These are phyloP conservation scores for Catajapyx aquilonaris DNA, from an alignment of 1,140 invertebrate genomes.

Conservation along the genomic window DNA sequence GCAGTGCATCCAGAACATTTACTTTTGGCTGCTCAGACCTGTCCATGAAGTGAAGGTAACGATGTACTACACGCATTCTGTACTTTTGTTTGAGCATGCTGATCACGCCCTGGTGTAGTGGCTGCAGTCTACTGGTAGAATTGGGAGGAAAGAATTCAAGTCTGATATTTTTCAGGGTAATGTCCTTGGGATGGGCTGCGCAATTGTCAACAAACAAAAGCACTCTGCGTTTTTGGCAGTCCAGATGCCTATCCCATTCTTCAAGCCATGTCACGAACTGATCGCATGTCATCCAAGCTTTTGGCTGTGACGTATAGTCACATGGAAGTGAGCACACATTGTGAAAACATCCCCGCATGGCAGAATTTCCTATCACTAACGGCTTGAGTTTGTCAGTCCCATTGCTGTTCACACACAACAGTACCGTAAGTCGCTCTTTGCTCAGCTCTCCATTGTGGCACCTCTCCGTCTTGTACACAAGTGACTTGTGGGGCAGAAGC, in stretches of 20 bases:
- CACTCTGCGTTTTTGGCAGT: conserved; percentile 9
- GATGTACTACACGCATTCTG: too few species aligned
- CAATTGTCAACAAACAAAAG: too few species aligned
- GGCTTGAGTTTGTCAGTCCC: conserved; percentile 16
- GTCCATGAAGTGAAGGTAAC: too few species aligned
- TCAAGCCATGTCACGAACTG: conserved; percentile 12
- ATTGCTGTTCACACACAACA: conserved; percentile 14
- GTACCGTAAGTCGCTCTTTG: conserved; percentile 15
- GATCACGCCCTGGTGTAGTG: too few species aligned
- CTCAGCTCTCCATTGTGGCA: conserved; percentile 13
- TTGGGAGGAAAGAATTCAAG: too few species aligned
- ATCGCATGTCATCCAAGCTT: conserved; percentile 16
- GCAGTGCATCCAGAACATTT: too few species aligned
- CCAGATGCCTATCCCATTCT: conserved; percentile 10
- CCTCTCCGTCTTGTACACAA: conserved; percentile 11
- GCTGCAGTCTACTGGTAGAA: too few species aligned
- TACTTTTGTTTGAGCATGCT: too few species aligned
- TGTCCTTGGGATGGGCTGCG: too few species aligned
- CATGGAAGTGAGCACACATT: conserved; percentile 10
- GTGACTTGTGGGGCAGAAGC: conserved; percentile 11
- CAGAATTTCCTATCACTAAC: conserved; percentile 16
- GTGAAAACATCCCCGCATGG: conserved; percentile 16
- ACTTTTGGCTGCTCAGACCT: too few species aligned
- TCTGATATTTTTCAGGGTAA: too few species aligned
- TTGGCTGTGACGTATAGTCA: conserved; percentile 13